Conservation (phyloP, 2,797 vertebrate species). For the Leptoclinus maculatus region DNA sequence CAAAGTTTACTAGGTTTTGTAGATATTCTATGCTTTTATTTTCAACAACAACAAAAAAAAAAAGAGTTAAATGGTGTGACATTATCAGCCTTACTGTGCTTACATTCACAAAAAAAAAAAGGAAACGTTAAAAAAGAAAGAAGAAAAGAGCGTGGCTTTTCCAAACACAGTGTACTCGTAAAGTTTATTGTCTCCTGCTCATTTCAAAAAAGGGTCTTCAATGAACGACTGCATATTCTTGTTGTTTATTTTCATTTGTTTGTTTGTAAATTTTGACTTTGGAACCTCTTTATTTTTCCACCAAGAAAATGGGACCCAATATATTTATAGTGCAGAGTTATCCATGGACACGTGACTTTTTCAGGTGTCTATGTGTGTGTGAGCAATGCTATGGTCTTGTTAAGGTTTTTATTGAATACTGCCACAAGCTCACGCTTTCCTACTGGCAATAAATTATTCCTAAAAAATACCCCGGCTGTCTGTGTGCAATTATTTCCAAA, state of each 20-base stretch:
- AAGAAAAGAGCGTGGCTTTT: conserved; percentile 75
- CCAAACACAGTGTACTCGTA: conserved; percentile 83
- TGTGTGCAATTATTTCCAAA: conserved; percentile 44
- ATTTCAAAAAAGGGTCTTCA: conserved; percentile 89
- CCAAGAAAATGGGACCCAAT: conserved; percentile 91
- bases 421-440: conserved; percentile 99
- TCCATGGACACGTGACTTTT: conserved; percentile 84
- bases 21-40: conserved; percentile 93
- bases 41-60: conserved; percentile 77
- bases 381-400: conserved; percentile 95
- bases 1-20: conserved; percentile 94
- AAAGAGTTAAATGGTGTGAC: conserved; percentile 85
- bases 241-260: conserved; percentile 73
- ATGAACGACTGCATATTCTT: conserved; percentile 89
- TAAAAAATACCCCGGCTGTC: conserved; percentile 86
- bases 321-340: conserved; percentile 90
- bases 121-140: conserved; percentile 49
- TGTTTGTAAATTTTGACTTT: conserved; percentile 87
- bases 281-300: conserved; percentile 88
- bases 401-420: conserved; percentile 99
- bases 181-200: conserved; percentile 81
- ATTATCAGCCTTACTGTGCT: conserved; percentile 87
- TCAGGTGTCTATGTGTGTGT: conserved; percentile 83
- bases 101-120: conserved; percentile 79
- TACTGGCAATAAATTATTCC: conserved; percentile 99